phyloP scores from a whole-genome alignment of 2,888 invertebrate species.

The Corythucha ciliata region DNA sequence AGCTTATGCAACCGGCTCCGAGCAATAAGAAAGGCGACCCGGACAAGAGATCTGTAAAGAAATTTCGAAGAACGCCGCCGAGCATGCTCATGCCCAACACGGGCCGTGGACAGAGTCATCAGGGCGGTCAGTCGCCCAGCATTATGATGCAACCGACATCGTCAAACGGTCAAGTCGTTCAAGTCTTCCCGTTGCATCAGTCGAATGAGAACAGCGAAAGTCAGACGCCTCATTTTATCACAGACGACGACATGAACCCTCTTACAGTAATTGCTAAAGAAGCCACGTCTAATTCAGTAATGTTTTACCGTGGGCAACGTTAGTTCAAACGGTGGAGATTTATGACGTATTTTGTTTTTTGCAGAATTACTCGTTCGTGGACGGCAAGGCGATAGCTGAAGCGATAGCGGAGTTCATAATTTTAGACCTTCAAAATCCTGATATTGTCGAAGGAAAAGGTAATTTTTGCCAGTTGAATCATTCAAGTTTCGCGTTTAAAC shows the following conservation, averaged over 20 bases:
- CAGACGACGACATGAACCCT: slow-evolving; percentile 30
- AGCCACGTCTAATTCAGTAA: slow-evolving; percentile 28
- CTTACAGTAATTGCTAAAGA: slow-evolving; percentile 30
- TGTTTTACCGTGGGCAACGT: not conserved
- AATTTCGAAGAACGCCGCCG: slow-evolving; percentile 9
- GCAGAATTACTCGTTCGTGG: slow-evolving; percentile 31
- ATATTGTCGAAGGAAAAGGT: slow-evolving; percentile 43
- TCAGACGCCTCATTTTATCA: slow-evolving; percentile 20
- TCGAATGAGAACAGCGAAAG: slow-evolving; percentile 10
- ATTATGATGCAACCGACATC: no score
- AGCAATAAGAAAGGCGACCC: slow-evolving; percentile 28
- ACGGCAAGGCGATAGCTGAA: slow-evolving; percentile 43
- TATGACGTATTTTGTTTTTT: not conserved
- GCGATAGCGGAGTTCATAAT: slow-evolving; percentile 45
- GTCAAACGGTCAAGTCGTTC: slow-evolving; percentile 21
- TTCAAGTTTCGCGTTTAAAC: not conserved
- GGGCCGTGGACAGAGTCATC: no score
- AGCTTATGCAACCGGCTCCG: slow-evolving; percentile 28
- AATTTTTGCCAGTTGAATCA: not conserved
- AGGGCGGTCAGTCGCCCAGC: no score
- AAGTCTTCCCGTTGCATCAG: slow-evolving; percentile 16
- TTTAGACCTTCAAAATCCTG: slow-evolving; percentile 44
- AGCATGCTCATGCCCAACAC: no score
- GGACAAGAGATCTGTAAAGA: slow-evolving; percentile 38
- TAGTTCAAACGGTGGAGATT: not conserved